A percentile compares a stretch with the other conserved stretches of the same genome.
These are phyloP conservation scores for Isoperla grammatica DNA, from an alignment of 2,888 invertebrate genomes.

Conservation along the genomic window DNA sequence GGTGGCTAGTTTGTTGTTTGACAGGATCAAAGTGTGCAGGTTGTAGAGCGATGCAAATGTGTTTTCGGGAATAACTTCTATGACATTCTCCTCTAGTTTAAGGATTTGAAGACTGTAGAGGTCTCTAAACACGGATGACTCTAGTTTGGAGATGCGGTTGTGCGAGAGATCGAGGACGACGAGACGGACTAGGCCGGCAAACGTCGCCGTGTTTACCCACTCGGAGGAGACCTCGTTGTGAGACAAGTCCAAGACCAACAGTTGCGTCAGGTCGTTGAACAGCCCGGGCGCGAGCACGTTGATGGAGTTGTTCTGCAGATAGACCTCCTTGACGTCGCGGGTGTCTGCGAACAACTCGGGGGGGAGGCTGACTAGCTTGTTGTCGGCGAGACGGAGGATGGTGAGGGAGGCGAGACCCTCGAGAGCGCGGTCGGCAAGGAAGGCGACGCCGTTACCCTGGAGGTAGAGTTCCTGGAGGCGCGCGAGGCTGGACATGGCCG, in stretches of 20 bases:
- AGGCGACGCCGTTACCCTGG: conserved; percentile 68
- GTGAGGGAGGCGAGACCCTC: conserved; percentile 67
- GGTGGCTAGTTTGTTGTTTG: conserved; percentile 69
- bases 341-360: conserved; percentile 76
- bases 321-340: conserved; percentile 70
- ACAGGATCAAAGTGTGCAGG: conserved; percentile 73
- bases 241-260: conserved; percentile 70
- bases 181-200: conserved; percentile 67
- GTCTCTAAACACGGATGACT: conserved; percentile 70
- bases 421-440: conserved; percentile 71
- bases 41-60: conserved; percentile 71
- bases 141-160: conserved; percentile 69
- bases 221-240: conserved; percentile 75
- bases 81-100: conserved; percentile 71
- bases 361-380: conserved; percentile 72
- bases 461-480: conserved; percentile 68
- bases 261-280: conserved; percentile 67
- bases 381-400: conserved; percentile 72
- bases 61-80: conserved; percentile 70
- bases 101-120: conserved; percentile 73
- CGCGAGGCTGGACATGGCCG: conserved; percentile 63
- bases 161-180: conserved; percentile 71
- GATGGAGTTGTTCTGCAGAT: conserved; percentile 75
- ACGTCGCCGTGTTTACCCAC: conserved; percentile 77
- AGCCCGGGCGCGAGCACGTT: conserved; percentile 74